Conservation (phyloP, 2,888 invertebrate genomes). For the Nephrotoma appendiculata region DNA sequence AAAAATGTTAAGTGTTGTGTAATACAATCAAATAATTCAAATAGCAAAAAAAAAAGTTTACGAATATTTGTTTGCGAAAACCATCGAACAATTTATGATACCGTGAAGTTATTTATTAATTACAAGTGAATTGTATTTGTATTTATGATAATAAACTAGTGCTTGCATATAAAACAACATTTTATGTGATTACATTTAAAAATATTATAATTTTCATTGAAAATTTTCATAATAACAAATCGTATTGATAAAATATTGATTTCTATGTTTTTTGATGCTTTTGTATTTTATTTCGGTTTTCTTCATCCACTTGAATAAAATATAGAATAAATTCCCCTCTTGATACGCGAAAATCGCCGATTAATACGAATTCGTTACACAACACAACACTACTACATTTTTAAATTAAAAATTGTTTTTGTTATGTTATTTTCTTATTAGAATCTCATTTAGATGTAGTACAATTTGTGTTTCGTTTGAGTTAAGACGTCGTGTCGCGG, state of each 20-base stretch:
- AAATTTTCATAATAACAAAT: neutral
- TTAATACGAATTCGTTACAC: neutral
- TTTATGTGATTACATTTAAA: neutral
- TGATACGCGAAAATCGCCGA: neutral
- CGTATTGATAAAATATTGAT: neutral
- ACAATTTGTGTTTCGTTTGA: neutral
- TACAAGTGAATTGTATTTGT: neutral
- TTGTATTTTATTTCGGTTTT: neutral
- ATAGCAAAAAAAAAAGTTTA: neutral
- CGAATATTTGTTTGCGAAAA: neutral
- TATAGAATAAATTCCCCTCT: neutral
- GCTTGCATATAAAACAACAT: neutral
- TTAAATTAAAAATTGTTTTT: neutral
- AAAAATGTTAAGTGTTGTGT: neutral
- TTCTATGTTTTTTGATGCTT: neutral
- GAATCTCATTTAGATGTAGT: neutral
- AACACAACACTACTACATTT: neutral
- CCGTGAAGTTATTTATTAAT: neutral
- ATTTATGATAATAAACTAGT: neutral
- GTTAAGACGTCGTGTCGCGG: neutral
- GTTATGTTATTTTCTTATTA: neutral
- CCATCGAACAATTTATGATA: neutral
- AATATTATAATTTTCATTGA: neutral
- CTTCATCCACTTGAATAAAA: neutral
- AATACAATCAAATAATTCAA: neutral